Base-by-base conservation (phyloP, 2,888 invertebrate genomes). In the Diploptera punctata region DNA sequence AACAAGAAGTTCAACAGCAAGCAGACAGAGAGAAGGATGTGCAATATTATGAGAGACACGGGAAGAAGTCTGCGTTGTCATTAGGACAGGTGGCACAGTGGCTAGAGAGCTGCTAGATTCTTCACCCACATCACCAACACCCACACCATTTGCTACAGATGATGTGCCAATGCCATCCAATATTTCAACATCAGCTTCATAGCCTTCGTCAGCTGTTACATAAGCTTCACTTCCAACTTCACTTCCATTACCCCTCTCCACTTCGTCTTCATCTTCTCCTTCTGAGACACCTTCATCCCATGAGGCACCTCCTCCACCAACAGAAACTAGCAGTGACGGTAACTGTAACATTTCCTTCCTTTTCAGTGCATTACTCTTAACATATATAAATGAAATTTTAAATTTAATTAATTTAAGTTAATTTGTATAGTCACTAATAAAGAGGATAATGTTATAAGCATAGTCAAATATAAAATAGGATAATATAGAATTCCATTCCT, bases 181-280 rank as follows among this genome's bases (percentile, higher is more conserved):
- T 31, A 87, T 79, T 79, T 90, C 90, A 10, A 89, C 85, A 77
- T 90, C 90, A 4, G 89, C 90, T 82, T 90, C 90, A 76, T 90
- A 90, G 0, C 90, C 90, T 77, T 89, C 89, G 77, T 89, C 89
- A 1, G 87, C 87, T 43, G 83, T 83, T 10, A 84, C 79, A 65
- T 85, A 83, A 19, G 82, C 80, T 76, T 86, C 75, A 73, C 74
- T 74, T 26, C 75, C 72, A 29, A 71, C 73, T 29, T 74, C 73
- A 52, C 76, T 72, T 16, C 60, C 43, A 52, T 49, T 67, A 16
- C 49, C 67, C 13, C 38, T 68, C 13, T 73, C 74, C 3, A 76
- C 69, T 68, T 75, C 70, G 19, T 73, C 71, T 16, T 73, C 68
- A 19, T 73, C 78, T 78, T 83, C 84, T 38, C 84, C 83, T 49